These are phyloP conservation scores for Anthoscopus minutus DNA, from an alignment of 2,113 vertebrate genomes.

Conservation along the genomic window DNA sequence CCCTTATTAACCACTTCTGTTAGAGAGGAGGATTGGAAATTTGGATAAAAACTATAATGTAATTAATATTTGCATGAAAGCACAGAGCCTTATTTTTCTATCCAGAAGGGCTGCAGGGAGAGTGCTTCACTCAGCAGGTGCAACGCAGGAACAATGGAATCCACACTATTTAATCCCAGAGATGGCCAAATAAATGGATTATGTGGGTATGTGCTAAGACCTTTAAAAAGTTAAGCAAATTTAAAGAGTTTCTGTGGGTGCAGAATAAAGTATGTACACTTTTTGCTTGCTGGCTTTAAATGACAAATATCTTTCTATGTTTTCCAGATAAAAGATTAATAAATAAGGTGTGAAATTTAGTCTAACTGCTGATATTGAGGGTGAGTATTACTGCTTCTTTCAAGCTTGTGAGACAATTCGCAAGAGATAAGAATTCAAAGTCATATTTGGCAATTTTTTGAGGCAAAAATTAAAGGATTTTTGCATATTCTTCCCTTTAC, in stretches of 20 bases:
- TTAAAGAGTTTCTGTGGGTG: not conserved
- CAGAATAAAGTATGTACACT: not conserved
- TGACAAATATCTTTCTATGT: not conserved
- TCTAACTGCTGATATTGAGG: not conserved
- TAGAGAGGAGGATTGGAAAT: not conserved
- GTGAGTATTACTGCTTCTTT: not conserved
- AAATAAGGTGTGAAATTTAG: not conserved
- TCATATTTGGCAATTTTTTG: not conserved
- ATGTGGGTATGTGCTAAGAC: not conserved
- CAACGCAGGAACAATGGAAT: not conserved
- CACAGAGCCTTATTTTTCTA: not conserved
- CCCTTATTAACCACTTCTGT: not conserved
- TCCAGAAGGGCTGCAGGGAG: not conserved
- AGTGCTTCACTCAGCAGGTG: not conserved
- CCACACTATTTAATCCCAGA: not conserved
- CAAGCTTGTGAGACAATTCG: not conserved
- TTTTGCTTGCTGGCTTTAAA: not conserved
- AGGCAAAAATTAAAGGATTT: not conserved
- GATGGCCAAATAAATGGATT: not conserved
- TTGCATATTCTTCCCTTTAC: not conserved
- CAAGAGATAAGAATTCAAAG: not conserved
- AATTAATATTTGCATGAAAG: not conserved
- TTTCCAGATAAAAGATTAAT: not conserved
- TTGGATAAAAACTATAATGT: rapidly evolving
- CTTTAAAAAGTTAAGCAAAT: not conserved